Evolutionary conservation across 1,140 invertebrate species (phyloP), one percentile per base, ranked within the genome.

Genomic region (Macrobrachium nipponense): DNA sequence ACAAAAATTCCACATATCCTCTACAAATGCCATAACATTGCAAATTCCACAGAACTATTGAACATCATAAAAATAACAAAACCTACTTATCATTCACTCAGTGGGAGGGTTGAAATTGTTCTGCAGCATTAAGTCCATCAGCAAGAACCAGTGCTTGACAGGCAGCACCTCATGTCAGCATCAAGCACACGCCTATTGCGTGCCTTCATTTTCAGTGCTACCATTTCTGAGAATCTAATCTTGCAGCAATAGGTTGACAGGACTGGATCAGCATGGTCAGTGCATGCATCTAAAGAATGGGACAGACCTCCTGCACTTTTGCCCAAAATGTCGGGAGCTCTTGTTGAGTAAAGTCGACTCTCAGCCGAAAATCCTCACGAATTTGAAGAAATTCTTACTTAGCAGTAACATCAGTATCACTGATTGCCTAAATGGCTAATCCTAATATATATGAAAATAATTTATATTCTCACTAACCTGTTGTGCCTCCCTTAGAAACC

Each of bases 361-460:
- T 76, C 73, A 76, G 44, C 73, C 14, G 73, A 43, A 7, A 59
- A 76, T 76, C 73, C 73, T 76, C 23, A 76, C 11, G 66, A 76
- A 76, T 76, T 51, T 20, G 73, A 12, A 44, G 4, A 76, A 76
- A 76, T 76, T 76, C 73, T 27, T 15, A 23, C 10, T 76, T 76
- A 14, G 73, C 73, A 76, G 73, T 15, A 76, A 76, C 23, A 15
- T 76, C 18, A 59, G 23, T 76, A 76, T 76, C 44, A 76, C 27
- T 76, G 73, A 76, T 76, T 11, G 27, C 44, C n/a, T n/a, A n/a
- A n/a, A n/a, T n/a, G n/a, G n/a, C n/a, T n/a, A n/a, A n/a, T n/a
- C n/a, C n/a, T n/a, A n/a, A n/a, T n/a, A n/a, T n/a, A n/a, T n/a
- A n/a, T n/a, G n/a, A n/a, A n/a, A n/a, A n/a, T n/a, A n/a, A n/a